phyloP scores from a whole-genome alignment of 2,888 invertebrate species.

The Ernsta delagoae region DNA sequence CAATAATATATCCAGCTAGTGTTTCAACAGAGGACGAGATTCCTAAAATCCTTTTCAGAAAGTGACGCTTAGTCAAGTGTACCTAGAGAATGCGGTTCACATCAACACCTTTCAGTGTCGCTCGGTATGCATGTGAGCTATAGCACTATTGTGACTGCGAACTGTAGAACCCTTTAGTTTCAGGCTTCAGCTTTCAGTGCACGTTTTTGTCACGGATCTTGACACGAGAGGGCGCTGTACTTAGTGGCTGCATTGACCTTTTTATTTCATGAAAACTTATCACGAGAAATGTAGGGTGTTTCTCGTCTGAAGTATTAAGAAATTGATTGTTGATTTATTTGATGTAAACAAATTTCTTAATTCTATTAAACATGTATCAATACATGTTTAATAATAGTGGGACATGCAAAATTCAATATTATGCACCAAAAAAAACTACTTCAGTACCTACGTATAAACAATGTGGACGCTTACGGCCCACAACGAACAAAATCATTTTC shows the following conservation, averaged over 20 bases:
- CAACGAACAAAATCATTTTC: not conserved
- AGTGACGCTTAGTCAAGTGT: not conserved
- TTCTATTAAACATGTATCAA: too few relatives aligned
- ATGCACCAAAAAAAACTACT: too few relatives aligned
- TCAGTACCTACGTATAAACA: not conserved
- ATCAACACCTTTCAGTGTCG: constrained; percentile 2
- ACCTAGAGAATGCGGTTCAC: not conserved
- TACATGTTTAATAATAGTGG: too few relatives aligned
- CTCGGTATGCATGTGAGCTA: not conserved
- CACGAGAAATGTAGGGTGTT: too few relatives aligned
- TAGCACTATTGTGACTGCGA: constrained; percentile 8
- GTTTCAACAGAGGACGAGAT: not conserved
- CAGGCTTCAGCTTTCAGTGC: constrained; percentile 38
- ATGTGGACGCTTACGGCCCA: too few relatives aligned
- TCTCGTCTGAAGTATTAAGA: too few relatives aligned
- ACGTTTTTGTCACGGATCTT: constrained; percentile 43
- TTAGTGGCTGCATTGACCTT: constrained; percentile 4
- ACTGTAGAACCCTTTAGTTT: constrained; percentile 45
- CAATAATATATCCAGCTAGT: not conserved
- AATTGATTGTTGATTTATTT: too few relatives aligned
- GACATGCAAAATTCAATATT: too few relatives aligned
- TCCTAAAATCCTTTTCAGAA: not conserved
- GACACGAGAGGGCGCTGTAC: constrained; percentile 48
- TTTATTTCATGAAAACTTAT: not conserved
- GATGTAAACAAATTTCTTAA: too few relatives aligned